Evolutionary conservation across 2,797 vertebrate species (phyloP), one percentile per base, ranked within the genome.

Genomic region (Forpus xanthops): DNA sequence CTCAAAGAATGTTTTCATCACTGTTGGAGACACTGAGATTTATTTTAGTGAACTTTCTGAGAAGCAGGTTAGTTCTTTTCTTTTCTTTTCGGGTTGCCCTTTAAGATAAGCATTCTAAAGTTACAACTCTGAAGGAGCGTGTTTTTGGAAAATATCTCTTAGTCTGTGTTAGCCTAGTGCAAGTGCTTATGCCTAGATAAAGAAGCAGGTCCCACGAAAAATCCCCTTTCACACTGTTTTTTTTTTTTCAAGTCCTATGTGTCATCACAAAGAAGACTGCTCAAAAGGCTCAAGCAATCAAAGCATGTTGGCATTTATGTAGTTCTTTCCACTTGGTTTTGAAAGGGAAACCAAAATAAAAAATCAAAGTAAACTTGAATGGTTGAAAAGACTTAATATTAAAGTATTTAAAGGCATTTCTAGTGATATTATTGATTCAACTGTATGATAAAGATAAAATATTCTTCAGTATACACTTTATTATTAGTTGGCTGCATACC

Each of bases 1-100:
- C 93, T 99, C 99, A 70, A 99, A 99, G 98, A 98, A 98, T 96
- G 97, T 99, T 97, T 98, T 99, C 91, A 98, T 99, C 97, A 98
- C 99, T 67, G 97, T 99, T 97, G 99, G 99, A 75, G 98, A 98
- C 60, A 98, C 98, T 94, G 99, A 99, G 96, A 99, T 99, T 98
- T 99, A 99, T 98, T 99, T 99, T 96, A 99, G 96, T 50, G 99
- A 99, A 94, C 98, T 98, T 96, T 98, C 98, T 82, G 98, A 98
- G 90, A 98, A 98, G 94, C 98, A 99, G 97, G 99, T 99, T 94
- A 98, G 98, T 98, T 55, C 9, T 55, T 55, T 55, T 93, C 76
- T 83, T 86, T 93, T 52, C 49, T 87, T 93, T 88, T 91, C 25
- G 17, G 28, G 61, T 91, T 53, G 15, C 37, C 44, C 67, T 89